These are phyloP conservation scores for Drosophila cognata DNA, from an alignment of 2,888 invertebrate species.

Conservation along the genomic window DNA sequence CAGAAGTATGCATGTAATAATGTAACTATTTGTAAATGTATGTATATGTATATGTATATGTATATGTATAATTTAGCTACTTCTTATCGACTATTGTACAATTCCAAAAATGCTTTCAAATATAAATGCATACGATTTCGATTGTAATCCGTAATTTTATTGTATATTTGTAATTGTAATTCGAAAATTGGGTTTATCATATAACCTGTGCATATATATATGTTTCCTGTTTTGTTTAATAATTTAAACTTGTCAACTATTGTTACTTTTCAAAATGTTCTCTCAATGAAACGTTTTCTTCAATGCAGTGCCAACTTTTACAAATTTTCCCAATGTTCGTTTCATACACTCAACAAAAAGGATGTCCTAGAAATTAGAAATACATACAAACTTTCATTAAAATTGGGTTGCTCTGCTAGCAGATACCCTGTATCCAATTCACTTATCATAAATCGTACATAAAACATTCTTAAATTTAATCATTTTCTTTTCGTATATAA, in stretches of 20 bases:
- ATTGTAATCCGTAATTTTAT: constrained; percentile 49
- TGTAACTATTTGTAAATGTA: constrained; percentile 29
- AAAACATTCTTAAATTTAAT: background rate
- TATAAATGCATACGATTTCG: constrained; percentile 77
- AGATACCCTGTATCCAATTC: background rate
- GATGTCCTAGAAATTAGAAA: background rate
- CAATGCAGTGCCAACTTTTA: constrained; percentile 32
- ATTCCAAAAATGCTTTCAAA: constrained; percentile 77
- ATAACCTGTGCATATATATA: constrained; percentile 61
- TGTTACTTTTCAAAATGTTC: constrained; percentile 32
- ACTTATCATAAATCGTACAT: background rate
- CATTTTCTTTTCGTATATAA: background rate
- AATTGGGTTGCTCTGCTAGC: background rate
- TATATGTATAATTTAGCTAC: constrained; percentile 69
- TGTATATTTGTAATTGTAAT: constrained; percentile 33
- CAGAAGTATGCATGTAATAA: constrained; percentile 11
- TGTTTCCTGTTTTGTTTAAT: constrained; percentile 35
- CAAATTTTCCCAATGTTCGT: constrained; percentile 9
- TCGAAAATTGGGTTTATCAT: constrained; percentile 52
- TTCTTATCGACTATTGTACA: constrained; percentile 67
- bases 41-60: constrained; percentile 9
- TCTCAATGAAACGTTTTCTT: constrained; percentile 28
- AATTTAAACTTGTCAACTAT: constrained; percentile 31
- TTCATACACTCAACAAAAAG: constrained; percentile 2
- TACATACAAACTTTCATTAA: background rate